Evolutionary conservation across 1,140 invertebrate genomes (phyloP).

Genomic region (Brachionus koreanus): DNA sequence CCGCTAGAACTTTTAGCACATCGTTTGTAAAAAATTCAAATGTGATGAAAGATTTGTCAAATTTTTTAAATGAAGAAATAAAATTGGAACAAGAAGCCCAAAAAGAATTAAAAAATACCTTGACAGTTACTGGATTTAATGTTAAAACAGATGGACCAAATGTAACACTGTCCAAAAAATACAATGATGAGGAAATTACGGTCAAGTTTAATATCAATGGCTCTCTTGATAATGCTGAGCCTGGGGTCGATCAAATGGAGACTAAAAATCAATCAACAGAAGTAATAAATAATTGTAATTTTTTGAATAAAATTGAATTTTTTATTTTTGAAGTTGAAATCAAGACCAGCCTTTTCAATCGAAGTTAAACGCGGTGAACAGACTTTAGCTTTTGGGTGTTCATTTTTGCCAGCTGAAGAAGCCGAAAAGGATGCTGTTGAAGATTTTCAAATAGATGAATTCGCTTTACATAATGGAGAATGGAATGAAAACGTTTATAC

Average conservation of each 20-base stretch:
- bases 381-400: slow-evolving; percentile 39
- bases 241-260: not conserved
- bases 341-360: slow-evolving; percentile 42
- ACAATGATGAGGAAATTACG: not conserved
- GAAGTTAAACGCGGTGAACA: slow-evolving; percentile 30
- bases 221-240: slow-evolving; percentile 19
- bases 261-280: not conserved
- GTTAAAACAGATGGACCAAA: slow-evolving; percentile 35
- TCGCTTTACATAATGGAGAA: slow-evolving; percentile 40
- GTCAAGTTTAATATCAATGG: slow-evolving; percentile 44
- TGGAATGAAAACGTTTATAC: slow-evolving; percentile 44
- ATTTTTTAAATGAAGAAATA: slow-evolving; percentile 44
- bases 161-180: slow-evolving; percentile 19
- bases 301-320: slow-evolving; percentile 7
- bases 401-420: slow-evolving; percentile 34
- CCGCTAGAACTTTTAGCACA: not conserved
- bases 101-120: not conserved
- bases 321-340: slow-evolving; percentile 30
- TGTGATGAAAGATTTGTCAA: slow-evolving; percentile 38
- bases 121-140: slow-evolving; percentile 16
- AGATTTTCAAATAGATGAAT: slow-evolving; percentile 45
- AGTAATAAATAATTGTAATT: not conserved
- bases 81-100: slow-evolving; percentile 25
- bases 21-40: not conserved
- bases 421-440: slow-evolving; percentile 5